Evolutionary conservation across 1,140 invertebrate species (phyloP), one percentile per base, ranked within the genome.

Genomic region (Heliconius eleuchia): DNA sequence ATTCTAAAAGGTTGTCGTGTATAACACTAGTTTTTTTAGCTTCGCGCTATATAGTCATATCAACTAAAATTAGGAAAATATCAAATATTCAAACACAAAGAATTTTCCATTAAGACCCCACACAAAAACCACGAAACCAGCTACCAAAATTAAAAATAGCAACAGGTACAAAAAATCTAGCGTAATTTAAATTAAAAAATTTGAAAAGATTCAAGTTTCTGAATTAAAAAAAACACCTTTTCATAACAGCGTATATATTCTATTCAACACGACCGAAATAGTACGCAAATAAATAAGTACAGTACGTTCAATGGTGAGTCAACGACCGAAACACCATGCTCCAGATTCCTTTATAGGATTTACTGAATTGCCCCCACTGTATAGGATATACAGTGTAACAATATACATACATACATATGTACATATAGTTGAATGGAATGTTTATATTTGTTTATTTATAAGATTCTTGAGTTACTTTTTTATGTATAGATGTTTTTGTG

Each of bases 331-430:
- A 30, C 60, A 30, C 60, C 60, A 66, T 66, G 60, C 60, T 66
- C 60, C 60, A 66, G 60, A 66, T 66, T 66, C 27, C 60, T 66
- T 66, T 66, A 30, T 66, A 30, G 60, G 60, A 66, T 66, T 66
- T 66, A 30, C 27, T n/a, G 60, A 66, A 66, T 27, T 66, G 60
- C 60, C 60, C 27, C 18, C 50, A 52, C 50, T 52, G 16, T 27
- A 23, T 30, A 27, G 5, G 3, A 23, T 60, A 23, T 27, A 60
- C n/a, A 27, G 5, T n/a, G n/a, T 9, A 9, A 55, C 52, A 55
- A 19, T 55, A 18, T 19, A 60, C n/a, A 23, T 60, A 60, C 57
- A 23, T 60, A 60, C 9, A 37, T 37, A 23, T 27, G 0, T 18
- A 5, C 19, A 60, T 60, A 60, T n/a, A 6, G 5, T 11, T 60